These are phyloP conservation scores for Drosophila auraria DNA, from an alignment of 1,140 invertebrate genomes.

Conservation along the genomic window DNA sequence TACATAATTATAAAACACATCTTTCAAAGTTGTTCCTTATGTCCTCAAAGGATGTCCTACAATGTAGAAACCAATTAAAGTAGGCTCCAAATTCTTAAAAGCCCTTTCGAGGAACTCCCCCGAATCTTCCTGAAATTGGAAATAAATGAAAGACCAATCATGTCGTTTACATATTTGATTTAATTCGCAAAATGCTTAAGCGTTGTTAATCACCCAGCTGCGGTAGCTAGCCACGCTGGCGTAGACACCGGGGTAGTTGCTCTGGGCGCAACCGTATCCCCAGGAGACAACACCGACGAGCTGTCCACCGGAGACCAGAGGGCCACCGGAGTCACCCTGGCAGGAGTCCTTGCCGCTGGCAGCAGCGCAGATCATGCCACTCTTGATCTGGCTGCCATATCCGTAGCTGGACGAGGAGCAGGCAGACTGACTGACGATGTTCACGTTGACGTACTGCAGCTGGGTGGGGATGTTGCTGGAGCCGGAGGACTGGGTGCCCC, in stretches of 20 bases:
- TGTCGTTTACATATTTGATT: too few relatives aligned
- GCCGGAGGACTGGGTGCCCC: conserved; percentile 75
- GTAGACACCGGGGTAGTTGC: conserved; percentile 88
- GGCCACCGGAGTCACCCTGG: conserved; percentile 86
- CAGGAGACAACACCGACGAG: conserved; percentile 88
- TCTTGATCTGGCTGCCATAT: conserved; percentile 54
- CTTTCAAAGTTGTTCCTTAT: too few relatives aligned
- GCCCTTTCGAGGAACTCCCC: too few relatives aligned
- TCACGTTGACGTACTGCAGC: conserved; percentile 64
- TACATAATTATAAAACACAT: too few relatives aligned
- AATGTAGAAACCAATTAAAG: too few relatives aligned
- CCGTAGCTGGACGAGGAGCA: conserved; percentile 50
- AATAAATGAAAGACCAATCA: too few relatives aligned
- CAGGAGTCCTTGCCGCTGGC: conserved; percentile 69
- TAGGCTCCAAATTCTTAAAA: too few relatives aligned
- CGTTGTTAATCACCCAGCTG: conserved; percentile 51
- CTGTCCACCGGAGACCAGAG: conserved; percentile 75
- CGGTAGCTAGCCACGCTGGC: conserved; percentile 85
- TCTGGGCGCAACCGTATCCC: conserved; percentile 87
- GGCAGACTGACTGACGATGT: conserved; percentile 38
- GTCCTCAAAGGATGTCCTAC: too few relatives aligned
- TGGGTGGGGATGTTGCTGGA: conserved; percentile 45
- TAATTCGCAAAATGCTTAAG: too few relatives aligned
- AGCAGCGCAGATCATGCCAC: conserved; percentile 85
- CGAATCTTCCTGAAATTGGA: too few relatives aligned